Evolutionary conservation across 2,888 invertebrate genomes (phyloP), one percentile per base, ranked within the genome.

Genomic region (Aporophyla nigra): DNA sequence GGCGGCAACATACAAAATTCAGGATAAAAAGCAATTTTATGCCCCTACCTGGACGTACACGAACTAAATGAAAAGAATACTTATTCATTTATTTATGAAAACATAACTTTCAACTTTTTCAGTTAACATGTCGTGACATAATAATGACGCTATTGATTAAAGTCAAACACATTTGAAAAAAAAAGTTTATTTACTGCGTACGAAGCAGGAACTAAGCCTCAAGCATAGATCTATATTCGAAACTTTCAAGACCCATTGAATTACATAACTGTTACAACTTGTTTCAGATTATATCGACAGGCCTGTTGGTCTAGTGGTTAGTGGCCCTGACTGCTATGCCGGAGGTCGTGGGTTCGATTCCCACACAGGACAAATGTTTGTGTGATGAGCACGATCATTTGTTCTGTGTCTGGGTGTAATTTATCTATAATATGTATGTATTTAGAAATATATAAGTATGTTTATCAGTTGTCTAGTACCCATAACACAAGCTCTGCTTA

Each of bases 231-330:
- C 53, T 68, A 80, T 76, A 71, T 85, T 82, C 74, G 63, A 74
- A 83, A 80, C 59, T 61, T 86, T 59, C 70, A 69, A 75, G 33
- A 75, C 74, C 70, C 16, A 68, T 84, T 74, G 14, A 24, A 61
- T 85, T 86, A 86, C 62, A 69, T 85, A 77, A 86, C 56, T n/a
- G 49, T 43, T 62, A 46, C 66, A 58, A 62, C 40, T 74, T 58
- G 77, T 85, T 85, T 59, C 51, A 72, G 80, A 86, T 75, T 74
- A 62, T n/a, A n/a, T n/a, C n/a, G n/a, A n/a, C n/a, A n/a, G n/a
- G n/a, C n/a, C n/a, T n/a, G n/a, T n/a, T n/a, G n/a, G n/a, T n/a
- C n/a, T n/a, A n/a, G n/a, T n/a, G n/a, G n/a, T n/a, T n/a, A n/a
- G n/a, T n/a, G n/a, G n/a, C n/a, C n/a, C n/a, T n/a, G n/a, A n/a